Evolutionary conservation across 2,888 invertebrate genomes (phyloP), one percentile per base, ranked within the genome.

Genomic region (Congeria kusceri): DNA sequence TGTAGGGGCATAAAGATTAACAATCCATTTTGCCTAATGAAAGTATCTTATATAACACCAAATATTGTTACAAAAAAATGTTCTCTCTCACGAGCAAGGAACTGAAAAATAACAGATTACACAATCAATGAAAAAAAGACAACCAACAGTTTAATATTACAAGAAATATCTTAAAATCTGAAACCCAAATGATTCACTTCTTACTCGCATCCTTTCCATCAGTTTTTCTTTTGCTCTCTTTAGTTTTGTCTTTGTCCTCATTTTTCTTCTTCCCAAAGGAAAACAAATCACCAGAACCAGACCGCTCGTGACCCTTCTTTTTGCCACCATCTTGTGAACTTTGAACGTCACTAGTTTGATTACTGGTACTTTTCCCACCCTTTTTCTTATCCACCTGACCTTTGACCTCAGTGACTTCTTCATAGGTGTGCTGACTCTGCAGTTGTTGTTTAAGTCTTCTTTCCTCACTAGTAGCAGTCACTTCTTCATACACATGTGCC

Each of bases 401-500:
- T 25, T 39, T 63, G 25, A 90, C 88, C 29, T 90, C 90, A 3
- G 84, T 78, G 7, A 91, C 84, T 46, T 90, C 91, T 58, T 90
- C 91, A 53, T 91, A 91, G 58, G 86, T 90, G 73, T 91, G 91
- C 28, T 81, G 74, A 59, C 86, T 81, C 39, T 89, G 57, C 13
- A 89, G 88, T n/a, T 86, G 64, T 28, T 88, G 86, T 58, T 83
- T 81, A 2, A 77, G 83, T 23, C 83, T 72, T 58, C 80, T 66
- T 13, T 83, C 80, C 57, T 85, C 83, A 46, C 76, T 79, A 9
- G 84, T 66, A 5, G 72, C 65, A n/a, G 84, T 86, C 25, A 90
- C 89, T 70, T 90, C 90, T 47, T 90, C 90, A 67, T 90, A 89
- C 44, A 87, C 86, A 65, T 89, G 90, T 32, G 73, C 72, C 7